These are phyloP conservation scores for Lagria hirta DNA, from an alignment of 2,888 invertebrate species.

Conservation along the genomic window DNA sequence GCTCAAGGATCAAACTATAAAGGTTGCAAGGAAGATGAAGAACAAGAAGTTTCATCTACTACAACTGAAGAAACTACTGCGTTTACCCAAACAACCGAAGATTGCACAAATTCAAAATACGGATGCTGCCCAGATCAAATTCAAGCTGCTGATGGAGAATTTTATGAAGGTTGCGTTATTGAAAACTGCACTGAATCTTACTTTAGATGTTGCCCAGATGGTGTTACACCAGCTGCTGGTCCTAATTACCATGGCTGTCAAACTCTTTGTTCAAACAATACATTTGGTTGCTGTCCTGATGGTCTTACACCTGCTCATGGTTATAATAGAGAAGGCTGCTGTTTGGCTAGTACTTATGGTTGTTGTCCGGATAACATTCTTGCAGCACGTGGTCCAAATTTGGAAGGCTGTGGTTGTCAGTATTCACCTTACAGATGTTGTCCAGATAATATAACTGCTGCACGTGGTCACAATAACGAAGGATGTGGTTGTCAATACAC, in stretches of 20 bases:
- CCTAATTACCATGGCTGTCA: constrained; percentile 74
- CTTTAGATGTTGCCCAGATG: constrained; percentile 78
- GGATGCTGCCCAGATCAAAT: constrained; percentile 78
- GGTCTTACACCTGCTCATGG: constrained; percentile 84
- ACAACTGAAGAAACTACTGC: constrained; percentile 44
- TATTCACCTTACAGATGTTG: constrained; percentile 81
- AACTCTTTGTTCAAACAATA: constrained; percentile 65
- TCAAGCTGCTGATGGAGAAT: constrained; percentile 68
- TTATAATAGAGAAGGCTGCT: constrained; percentile 78
- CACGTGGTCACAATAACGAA: constrained; percentile 75
- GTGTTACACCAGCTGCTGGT: constrained; percentile 67
- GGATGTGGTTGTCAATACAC: constrained; percentile 82
- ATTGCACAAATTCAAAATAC: constrained; percentile 60
- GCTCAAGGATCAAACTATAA: constrained; percentile 56
- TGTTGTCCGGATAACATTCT: constrained; percentile 90
- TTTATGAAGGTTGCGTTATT: constrained; percentile 71
- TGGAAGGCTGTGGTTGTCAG: constrained; percentile 78
- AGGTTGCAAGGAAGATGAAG: constrained; percentile 47
- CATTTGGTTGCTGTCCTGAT: constrained; percentile 88
- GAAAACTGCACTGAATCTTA: constrained; percentile 60
- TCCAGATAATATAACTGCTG: constrained; percentile 76
- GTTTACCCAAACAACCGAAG: too few relatives aligned
- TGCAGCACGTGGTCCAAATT: constrained; percentile 76
- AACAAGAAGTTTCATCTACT: constrained; percentile 26
- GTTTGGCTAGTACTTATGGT: constrained; percentile 70